phyloP scores from a whole-genome alignment of 1,140 invertebrate genomes.

The Trinorchestia longiramus region DNA sequence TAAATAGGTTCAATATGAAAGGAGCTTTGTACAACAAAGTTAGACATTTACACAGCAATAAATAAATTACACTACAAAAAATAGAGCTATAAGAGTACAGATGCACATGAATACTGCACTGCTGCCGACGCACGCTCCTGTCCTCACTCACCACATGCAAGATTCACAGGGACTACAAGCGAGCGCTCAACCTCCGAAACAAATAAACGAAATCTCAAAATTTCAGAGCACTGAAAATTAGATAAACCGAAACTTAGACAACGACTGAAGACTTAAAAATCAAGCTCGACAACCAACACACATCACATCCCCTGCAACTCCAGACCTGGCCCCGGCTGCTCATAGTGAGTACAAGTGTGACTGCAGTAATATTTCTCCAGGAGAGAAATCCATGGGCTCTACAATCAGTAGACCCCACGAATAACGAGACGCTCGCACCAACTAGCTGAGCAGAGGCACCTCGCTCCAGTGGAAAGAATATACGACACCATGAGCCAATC shows the following conservation, averaged over 20 bases:
- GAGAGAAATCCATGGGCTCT: too few species aligned
- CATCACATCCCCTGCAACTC: too few species aligned
- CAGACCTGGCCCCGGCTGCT: too few species aligned
- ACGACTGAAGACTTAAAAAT: neutral
- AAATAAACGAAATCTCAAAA: neutral
- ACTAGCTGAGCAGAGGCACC: too few species aligned
- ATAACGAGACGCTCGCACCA: too few species aligned
- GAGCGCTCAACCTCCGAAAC: neutral
- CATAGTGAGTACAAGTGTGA: too few species aligned
- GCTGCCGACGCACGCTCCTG: neutral
- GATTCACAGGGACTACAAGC: neutral
- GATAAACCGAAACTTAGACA: neutral
- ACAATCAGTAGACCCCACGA: too few species aligned
- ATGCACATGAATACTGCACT: neutral
- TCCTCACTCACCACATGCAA: neutral
- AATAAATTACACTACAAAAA: constrained; percentile 54
- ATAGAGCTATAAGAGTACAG: constrained; percentile 39
- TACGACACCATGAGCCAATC: too few species aligned
- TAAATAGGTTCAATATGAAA: constrained; percentile 55
- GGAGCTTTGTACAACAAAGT: constrained; percentile 52
- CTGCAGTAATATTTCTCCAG: too few species aligned
- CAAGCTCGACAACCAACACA: neutral
- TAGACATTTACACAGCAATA: constrained; percentile 51
- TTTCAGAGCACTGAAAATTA: neutral
- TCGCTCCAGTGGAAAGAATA: too few species aligned